These are phyloP conservation scores for Fukomys damarensis DNA, from an alignment of 2,113 vertebrate species.

Conservation along the genomic window DNA sequence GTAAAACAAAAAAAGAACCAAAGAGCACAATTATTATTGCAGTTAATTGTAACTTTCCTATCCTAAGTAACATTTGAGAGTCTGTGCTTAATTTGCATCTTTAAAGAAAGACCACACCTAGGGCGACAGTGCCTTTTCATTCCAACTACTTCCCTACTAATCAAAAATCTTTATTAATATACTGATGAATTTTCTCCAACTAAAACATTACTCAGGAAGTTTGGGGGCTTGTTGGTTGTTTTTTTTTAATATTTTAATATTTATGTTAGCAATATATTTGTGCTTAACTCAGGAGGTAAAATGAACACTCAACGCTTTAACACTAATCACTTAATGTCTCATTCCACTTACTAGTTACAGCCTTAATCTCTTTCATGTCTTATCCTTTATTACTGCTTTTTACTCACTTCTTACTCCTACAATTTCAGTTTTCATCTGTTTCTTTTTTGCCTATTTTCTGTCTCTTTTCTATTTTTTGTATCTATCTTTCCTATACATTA, in stretches of 20 bases:
- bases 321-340: background rate
- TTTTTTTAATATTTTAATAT: slow-evolving; percentile 9
- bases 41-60: slow-evolving; percentile 86
- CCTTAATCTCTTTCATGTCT: background rate
- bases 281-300: background rate
- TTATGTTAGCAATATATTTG: background rate
- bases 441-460: background rate
- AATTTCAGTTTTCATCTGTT: background rate
- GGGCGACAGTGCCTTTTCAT: slow-evolving; percentile 59
- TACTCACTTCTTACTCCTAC: background rate
- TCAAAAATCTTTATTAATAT: slow-evolving; percentile 34
- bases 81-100: slow-evolving; percentile 78
- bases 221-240: background rate
- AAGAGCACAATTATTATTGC: slow-evolving; percentile 78
- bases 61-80: slow-evolving; percentile 73
- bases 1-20: slow-evolving; percentile 87
- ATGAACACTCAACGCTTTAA: background rate
- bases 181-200: slow-evolving; percentile 25
- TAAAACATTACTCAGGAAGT: slow-evolving; percentile 56
- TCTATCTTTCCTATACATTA: background rate
- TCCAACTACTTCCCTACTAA: slow-evolving; percentile 46
- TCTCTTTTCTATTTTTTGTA: background rate
- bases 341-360: background rate
- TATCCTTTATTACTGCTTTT: background rate
- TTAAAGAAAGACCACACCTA: slow-evolving; percentile 78